Evolutionary conservation across 2,797 vertebrate genomes (phyloP).

Genomic region (Pteropus rufus): DNA sequence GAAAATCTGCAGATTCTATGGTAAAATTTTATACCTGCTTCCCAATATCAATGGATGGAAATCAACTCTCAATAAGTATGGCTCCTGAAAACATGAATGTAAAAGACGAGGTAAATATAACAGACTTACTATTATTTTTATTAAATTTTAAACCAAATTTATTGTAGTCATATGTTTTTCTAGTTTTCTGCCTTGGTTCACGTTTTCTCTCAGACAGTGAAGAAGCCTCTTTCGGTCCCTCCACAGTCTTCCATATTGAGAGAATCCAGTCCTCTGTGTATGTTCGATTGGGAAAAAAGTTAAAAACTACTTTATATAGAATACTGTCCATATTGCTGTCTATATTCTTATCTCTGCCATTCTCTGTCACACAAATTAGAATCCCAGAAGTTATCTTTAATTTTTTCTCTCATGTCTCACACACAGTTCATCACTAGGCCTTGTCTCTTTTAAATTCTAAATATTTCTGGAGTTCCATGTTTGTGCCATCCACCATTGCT

Average conservation of each 20-base stretch:
- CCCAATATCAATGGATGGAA: conserved; percentile 83
- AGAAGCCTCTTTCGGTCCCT: background rate
- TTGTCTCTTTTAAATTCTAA: conserved; percentile 2
- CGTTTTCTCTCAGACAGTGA: background rate
- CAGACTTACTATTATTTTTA: background rate
- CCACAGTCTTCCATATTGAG: background rate
- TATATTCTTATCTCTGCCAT: background rate
- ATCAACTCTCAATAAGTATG: conserved; percentile 82
- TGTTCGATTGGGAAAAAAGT: background rate
- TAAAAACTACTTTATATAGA: background rate
- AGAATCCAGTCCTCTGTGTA: background rate
- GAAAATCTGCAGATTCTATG: conserved; percentile 87
- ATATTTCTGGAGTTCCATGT: background rate
- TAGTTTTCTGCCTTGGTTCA: background rate
- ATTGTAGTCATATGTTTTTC: background rate
- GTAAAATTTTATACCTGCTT: conserved; percentile 88
- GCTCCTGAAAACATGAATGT: conserved; percentile 80
- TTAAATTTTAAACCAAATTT: background rate
- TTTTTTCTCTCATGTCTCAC: background rate
- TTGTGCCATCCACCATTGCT: background rate
- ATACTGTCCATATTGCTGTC: background rate
- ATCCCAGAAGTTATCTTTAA: background rate
- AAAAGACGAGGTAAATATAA: conserved; percentile 86
- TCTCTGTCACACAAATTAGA: background rate
- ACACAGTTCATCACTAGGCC: background rate